These are phyloP conservation scores for Hypselothyrea guttata DNA, from an alignment of 2,888 invertebrate species.

Conservation along the genomic window DNA sequence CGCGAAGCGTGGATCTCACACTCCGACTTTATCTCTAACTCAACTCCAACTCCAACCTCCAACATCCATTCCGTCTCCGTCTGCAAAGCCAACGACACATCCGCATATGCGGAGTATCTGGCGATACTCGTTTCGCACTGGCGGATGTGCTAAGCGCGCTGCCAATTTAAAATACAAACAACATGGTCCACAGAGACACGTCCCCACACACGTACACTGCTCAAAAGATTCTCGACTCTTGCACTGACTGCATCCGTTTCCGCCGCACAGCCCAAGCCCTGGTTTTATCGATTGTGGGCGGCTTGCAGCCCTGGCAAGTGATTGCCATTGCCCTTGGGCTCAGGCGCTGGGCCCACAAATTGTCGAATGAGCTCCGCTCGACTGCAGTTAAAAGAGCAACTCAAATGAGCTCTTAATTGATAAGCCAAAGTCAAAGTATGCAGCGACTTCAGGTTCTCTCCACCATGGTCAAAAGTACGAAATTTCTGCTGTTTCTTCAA, in stretches of 20 bases:
- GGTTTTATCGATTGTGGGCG: conserved; percentile 6
- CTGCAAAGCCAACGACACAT: too few species aligned
- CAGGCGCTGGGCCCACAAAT: conserved; percentile 5
- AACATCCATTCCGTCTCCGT: too few species aligned
- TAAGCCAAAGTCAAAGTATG: conserved; percentile 11
- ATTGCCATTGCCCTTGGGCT: conserved; percentile 62
- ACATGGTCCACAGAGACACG: conserved; percentile 53
- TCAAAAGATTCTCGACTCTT: conserved; percentile 45
- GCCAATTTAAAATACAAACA: conserved; percentile 77
- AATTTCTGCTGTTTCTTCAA: too few species aligned
- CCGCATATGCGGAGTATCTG: conserved; percentile 23
- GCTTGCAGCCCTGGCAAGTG: conserved; percentile 17
- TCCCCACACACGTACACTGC: conserved; percentile 22
- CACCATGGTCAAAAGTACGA: neutral
- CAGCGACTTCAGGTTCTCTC: neutral
- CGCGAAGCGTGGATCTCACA: conserved; percentile 28
- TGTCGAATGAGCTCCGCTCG: neutral
- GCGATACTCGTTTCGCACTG: conserved; percentile 25
- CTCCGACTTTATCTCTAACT: neutral
- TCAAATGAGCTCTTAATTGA: conserved; percentile 38
- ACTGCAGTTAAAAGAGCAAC: conserved; percentile 36
- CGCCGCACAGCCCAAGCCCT: conserved; percentile 20
- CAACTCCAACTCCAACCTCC: neutral
- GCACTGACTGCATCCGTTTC: conserved; percentile 75
- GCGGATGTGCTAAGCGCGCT: conserved; percentile 76